A percentile compares a stretch with the other conserved stretches of the same genome.
phyloP scores from a whole-genome alignment of 2,797 vertebrate species.

The Lepilemur septentrionalis region DNA sequence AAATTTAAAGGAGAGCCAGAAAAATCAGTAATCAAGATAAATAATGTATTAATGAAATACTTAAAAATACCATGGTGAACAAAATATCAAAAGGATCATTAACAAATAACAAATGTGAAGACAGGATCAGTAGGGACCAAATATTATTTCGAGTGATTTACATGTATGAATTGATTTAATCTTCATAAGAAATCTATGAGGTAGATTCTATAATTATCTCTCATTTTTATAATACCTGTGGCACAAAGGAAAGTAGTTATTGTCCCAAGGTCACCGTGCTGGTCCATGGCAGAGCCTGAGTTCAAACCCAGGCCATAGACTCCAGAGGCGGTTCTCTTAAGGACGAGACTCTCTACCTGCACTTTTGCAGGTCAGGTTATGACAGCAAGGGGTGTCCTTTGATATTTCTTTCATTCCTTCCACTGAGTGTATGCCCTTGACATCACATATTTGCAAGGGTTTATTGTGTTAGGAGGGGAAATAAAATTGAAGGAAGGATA shows the following conservation, averaged over 20 bases:
- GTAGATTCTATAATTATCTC: neutral
- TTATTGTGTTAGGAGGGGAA: neutral
- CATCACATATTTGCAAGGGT: neutral
- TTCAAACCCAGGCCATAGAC: neutral
- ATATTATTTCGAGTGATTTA: neutral
- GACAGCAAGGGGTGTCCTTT: too few relatives aligned
- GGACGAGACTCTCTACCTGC: fast-evolving
- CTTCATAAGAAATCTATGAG: neutral
- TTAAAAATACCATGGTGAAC: neutral
- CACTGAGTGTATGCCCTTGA: neutral
- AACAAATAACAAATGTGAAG: neutral
- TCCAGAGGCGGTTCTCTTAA: neutral
- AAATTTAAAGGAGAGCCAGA: neutral
- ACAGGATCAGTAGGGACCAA: neutral
- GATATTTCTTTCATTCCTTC: neutral
- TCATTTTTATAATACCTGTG: neutral
- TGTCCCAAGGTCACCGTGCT: neutral
- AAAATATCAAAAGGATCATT: neutral
- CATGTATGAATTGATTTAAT: neutral
- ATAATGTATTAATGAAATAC: neutral
- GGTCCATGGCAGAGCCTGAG: neutral
- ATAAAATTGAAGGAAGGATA: neutral
- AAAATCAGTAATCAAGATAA: neutral
- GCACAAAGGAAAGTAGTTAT: neutral
- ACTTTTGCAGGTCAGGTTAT: neutral